Evolutionary conservation across 1,140 invertebrate species (phyloP), one percentile per base, ranked within the genome.

Genomic region (Aporrectodea caliginosa): DNA sequence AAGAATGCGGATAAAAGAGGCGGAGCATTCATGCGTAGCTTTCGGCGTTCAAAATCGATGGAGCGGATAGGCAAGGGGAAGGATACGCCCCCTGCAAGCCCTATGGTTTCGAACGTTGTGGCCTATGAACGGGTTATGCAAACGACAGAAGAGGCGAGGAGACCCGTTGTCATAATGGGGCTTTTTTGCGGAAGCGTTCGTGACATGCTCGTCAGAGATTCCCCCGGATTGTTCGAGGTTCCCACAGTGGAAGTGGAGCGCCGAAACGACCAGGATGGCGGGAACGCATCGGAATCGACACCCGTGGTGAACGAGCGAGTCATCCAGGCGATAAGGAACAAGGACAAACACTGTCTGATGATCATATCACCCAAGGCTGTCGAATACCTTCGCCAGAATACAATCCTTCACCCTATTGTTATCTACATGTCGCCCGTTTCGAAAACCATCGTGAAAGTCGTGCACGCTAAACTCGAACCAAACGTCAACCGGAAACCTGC

Each of bases 141-240:
- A 14, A 32, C 72, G 27, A 29, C 76, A 14, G n/a, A 70, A 27
- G 76, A 74, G 2, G 70, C 73, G 34, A 78, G n/a, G 30, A 16
- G 77, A 32, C 80, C 80, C n/a, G 80, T 81, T 34, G 69, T 81
- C 2, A 31, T 81, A 31, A 35, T 78, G 31, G 80, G 80, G 2
- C 71, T 81, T 0, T 81, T 81, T 69, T 78, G 75, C 27, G 80
- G 77, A 22, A 35, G 30, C 27, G 77, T 78, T 0, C 34, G 80
- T 16, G 69, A 77, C n/a, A 69, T 29, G 30, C 58, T 81, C 1
- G 30, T 78, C 16, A n/a, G 29, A 2, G 76, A 81, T 74, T 78
- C 76, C 16, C 80, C 80, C 2, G 80, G 73, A n/a, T 33, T 78
- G 6, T 81, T 68, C 71, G 76, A 73, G 32, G 77, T 58, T 35